Evolutionary conservation across 2,888 invertebrate species (phyloP).

Genomic region (Tetanocera ferruginea): DNA sequence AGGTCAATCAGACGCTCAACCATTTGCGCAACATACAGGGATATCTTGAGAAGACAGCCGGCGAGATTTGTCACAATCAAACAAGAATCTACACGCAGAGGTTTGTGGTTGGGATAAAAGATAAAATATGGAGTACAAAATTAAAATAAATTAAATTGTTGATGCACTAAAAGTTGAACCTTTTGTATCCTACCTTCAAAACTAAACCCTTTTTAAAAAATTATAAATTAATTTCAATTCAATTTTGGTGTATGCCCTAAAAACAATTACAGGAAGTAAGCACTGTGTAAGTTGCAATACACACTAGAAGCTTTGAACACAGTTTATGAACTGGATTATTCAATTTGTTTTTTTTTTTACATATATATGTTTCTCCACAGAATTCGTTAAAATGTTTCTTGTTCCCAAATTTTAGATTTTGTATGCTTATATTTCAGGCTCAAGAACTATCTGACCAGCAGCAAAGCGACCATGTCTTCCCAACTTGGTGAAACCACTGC

Average conservation of each 20-base stretch:
- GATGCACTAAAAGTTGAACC: neutral
- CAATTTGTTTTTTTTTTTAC: too few species aligned
- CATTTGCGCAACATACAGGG: constrained; percentile 84
- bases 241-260: too few species aligned
- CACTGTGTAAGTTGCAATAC: too few species aligned
- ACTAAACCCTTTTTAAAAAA: too few species aligned
- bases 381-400: neutral
- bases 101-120: constrained; percentile 46
- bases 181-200: neutral
- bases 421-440: constrained; percentile 69
- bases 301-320: too few species aligned
- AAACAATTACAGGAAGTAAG: too few species aligned
- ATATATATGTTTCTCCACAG: neutral
- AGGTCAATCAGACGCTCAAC: constrained; percentile 79
- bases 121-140: neutral
- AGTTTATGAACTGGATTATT: too few species aligned
- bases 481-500: constrained; percentile 76
- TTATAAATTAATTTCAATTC: too few species aligned
- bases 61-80: constrained; percentile 79
- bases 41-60: constrained; percentile 81
- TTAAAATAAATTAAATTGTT: neutral
- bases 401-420: neutral
- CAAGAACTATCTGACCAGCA: constrained; percentile 77
- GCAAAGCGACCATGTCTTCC: constrained; percentile 77
- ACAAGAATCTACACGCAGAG: constrained; percentile 66